Conservation (phyloP, 2,113 vertebrate genomes). For the Cottus gobio region DNA sequence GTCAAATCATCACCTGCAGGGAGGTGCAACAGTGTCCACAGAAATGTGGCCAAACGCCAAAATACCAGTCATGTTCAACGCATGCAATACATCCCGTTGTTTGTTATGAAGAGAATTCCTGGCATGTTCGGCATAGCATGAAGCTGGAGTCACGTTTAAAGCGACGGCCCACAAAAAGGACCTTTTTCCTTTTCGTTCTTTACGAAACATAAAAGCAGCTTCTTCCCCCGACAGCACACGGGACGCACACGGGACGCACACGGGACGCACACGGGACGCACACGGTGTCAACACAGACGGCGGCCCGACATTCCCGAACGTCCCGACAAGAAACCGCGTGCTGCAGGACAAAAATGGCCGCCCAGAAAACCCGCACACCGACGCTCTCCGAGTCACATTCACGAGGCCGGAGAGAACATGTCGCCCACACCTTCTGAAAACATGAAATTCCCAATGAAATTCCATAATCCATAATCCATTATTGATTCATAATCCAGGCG, state of each 20-base stretch:
- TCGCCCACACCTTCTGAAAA: conserved; percentile 50
- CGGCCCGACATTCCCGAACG: conserved; percentile 34
- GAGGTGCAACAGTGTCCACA: conserved; percentile 17
- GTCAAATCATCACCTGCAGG: conserved; percentile 28
- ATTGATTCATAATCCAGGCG: conserved; percentile 72
- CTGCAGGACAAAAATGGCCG: conserved; percentile 44
- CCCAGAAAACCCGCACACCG: conserved; percentile 2
- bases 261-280: conserved; percentile 30
- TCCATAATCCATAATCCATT: conserved; percentile 72
- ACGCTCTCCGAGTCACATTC: conserved; percentile 10
- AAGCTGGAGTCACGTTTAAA: neutral
- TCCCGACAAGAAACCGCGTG: conserved; percentile 57
- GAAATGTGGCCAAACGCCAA: neutral
- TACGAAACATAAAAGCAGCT: too few species aligned
- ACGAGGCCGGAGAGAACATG: neutral
- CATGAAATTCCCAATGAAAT: conserved; percentile 62
- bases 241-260: too few species aligned
- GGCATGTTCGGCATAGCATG: neutral
- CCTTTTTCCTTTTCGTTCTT: neutral
- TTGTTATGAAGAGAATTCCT: conserved; percentile 10
- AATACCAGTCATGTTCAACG: neutral
- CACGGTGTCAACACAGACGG: conserved; percentile 51
- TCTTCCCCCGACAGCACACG: too few species aligned
- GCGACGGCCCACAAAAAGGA: neutral
- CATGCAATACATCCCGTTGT: neutral